Evolutionary conservation across 2,113 vertebrate genomes (phyloP).

Genomic region (Mola mola): DNA sequence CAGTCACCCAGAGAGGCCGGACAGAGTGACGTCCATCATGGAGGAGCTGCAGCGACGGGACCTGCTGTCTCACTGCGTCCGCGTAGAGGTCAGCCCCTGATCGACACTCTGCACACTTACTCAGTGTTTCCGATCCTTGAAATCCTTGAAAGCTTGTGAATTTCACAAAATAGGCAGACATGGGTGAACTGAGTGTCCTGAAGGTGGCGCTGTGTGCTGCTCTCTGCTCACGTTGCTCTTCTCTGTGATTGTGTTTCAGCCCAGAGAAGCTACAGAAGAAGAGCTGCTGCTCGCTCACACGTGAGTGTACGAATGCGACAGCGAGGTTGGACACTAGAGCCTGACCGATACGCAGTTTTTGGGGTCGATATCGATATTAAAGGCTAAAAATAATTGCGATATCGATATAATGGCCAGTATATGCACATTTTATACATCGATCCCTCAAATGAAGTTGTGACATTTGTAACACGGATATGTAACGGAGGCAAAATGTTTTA

Average conservation of each 20-base stretch:
- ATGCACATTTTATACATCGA: too few relatives aligned
- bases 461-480: too few relatives aligned
- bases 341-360: too few relatives aligned
- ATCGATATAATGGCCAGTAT: too few relatives aligned
- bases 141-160: too few relatives aligned
- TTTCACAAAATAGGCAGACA: too few relatives aligned
- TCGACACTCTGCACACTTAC: neutral
- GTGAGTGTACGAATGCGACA: slow-evolving; percentile 44
- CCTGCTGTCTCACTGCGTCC: slow-evolving; percentile 55
- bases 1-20: slow-evolving; percentile 62
- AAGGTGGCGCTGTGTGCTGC: neutral
- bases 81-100: slow-evolving; percentile 48
- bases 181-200: too few relatives aligned
- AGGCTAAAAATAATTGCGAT: too few relatives aligned
- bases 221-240: neutral
- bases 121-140: too few relatives aligned
- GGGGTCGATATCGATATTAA: too few relatives aligned
- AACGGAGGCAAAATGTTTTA: too few relatives aligned
- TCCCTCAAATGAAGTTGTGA: too few relatives aligned
- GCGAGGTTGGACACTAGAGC: neutral
- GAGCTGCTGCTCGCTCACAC: slow-evolving; percentile 67
- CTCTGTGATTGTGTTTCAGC: slow-evolving; percentile 53
- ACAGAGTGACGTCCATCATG: slow-evolving; percentile 65
- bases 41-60: slow-evolving; percentile 55
- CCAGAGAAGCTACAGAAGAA: slow-evolving; percentile 63